Base-by-base conservation (phyloP, 1,140 invertebrate genomes). In the Zaprionus tsacasi region DNA sequence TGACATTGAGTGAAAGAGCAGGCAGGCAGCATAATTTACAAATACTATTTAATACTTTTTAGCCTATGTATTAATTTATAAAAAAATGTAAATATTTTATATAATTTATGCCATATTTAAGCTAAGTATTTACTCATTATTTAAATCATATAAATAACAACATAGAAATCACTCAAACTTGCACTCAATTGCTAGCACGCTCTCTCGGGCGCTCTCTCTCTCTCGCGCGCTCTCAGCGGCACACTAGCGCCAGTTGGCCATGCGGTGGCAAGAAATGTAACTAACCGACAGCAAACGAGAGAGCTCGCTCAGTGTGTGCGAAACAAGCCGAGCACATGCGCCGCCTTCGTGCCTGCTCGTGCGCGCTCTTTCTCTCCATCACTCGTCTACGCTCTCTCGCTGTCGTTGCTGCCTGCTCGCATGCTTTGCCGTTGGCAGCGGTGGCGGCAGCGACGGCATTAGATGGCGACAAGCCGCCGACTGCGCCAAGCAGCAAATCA, bases 191-290 rank as follows among this genome's bases (percentile, higher is more conserved):
- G 25, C 27, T 52, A 3, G n/a, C 30, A 35, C 71, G 40, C 58
- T 61, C 73, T n/a, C 38, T 13, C 13, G 11, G 58, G 17, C 57
- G 25, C 72, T 74, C 68, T 48, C 40, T 35, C 71, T 33, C 58
- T 65, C 73, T n/a, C 38, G n/a, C 13, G n/a, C 57, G 17, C 21
- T 74, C 60, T 11, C 17, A 8, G 8, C 1, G 0, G 43, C 17
- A 82, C 73, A 76, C 21, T 76, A 55, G 85, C 85, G 78, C 85
- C 81, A 75, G 36, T 64, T 35, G 4, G 13, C 7, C 65, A 7
- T 11, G 45, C 21, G 70, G 67, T 78, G 85, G 76, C 69, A 10
- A 25, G 6, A 48, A 79, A 69, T 36, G 17, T 38, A 54, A 89
- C 85, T 85, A 76, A 17, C 5, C 3, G 17, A 30, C 8, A 52